phyloP scores from a whole-genome alignment of 2,888 invertebrate genomes.

The Andrena camellia region DNA sequence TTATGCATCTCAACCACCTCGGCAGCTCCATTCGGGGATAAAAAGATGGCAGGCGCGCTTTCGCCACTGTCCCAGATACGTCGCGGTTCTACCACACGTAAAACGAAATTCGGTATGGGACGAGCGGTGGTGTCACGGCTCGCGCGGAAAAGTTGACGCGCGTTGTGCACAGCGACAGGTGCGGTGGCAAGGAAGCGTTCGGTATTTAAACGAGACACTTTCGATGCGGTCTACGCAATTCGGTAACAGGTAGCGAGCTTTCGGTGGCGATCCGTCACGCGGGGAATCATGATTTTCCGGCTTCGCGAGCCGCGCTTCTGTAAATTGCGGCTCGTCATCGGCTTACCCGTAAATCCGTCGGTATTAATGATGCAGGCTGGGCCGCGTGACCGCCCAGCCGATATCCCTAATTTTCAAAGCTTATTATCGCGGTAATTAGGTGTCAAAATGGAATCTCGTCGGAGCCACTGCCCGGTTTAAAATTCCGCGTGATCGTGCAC shows the following conservation, averaged over 20 bases:
- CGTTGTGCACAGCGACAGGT: no score
- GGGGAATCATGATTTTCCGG: slow-evolving; percentile 30
- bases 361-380: slow-evolving; percentile 40
- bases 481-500: neutral
- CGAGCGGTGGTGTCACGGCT: neutral
- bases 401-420: slow-evolving; percentile 54
- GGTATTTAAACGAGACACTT: no score
- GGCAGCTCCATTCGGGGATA: slow-evolving; percentile 24
- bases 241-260: no score
- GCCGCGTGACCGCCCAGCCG: slow-evolving; percentile 3
- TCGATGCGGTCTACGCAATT: no score
- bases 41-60: slow-evolving; percentile 22
- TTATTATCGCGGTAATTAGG: slow-evolving; percentile 58
- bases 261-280: neutral
- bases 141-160: neutral
- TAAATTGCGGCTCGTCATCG: slow-evolving; percentile 30
- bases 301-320: slow-evolving; percentile 1
- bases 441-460: slow-evolving; percentile 25
- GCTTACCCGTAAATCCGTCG: slow-evolving; percentile 39
- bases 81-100: neutral
- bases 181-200: no score
- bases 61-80: slow-evolving; percentile 2
- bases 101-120: slow-evolving; percentile 2
- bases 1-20: slow-evolving; percentile 28
- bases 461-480: neutral